Percentiles rank a stretch among this genome's conserved stretches.
Conservation (phyloP, 2,113 vertebrate species). For the Neodontobutis hainanensis region DNA sequence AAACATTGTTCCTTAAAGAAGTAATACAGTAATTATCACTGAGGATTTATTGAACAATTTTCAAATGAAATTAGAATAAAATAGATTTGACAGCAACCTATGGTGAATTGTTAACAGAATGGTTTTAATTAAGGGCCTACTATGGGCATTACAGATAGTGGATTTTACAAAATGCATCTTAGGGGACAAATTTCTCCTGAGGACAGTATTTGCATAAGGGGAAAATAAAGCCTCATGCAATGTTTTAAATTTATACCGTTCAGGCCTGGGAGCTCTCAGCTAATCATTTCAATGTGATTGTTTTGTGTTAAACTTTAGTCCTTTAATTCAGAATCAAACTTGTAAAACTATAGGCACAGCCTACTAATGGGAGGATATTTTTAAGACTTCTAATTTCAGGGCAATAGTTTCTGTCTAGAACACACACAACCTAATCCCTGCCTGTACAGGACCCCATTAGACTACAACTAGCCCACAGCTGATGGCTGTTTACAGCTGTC, state of each 20-base stretch:
- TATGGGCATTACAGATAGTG: neutral
- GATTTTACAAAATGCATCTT: neutral
- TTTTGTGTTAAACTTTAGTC: neutral
- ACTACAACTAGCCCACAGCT: slow-evolving; percentile 41
- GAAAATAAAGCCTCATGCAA: neutral
- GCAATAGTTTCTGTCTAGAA: slow-evolving; percentile 3
- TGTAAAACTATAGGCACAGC: neutral
- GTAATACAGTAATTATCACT: neutral
- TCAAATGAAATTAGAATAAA: neutral
- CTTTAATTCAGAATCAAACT: neutral
- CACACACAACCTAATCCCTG: slow-evolving; percentile 21
- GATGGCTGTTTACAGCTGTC: slow-evolving; percentile 71
- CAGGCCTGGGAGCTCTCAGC: neutral
- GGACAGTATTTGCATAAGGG: neutral
- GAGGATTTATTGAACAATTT: neutral
- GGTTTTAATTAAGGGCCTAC: neutral
- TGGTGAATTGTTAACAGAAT: neutral
- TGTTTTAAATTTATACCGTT: neutral
- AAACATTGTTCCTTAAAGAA: too few species aligned
- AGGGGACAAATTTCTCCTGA: neutral
- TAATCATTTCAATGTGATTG: neutral
- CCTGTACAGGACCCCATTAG: slow-evolving; percentile 42
- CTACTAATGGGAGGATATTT: slow-evolving; percentile 28
- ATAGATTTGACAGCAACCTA: neutral
- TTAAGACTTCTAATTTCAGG: slow-evolving; percentile 29